These are phyloP conservation scores for Chelmon rostratus DNA, from an alignment of 2,797 vertebrate genomes.

Conservation along the genomic window DNA sequence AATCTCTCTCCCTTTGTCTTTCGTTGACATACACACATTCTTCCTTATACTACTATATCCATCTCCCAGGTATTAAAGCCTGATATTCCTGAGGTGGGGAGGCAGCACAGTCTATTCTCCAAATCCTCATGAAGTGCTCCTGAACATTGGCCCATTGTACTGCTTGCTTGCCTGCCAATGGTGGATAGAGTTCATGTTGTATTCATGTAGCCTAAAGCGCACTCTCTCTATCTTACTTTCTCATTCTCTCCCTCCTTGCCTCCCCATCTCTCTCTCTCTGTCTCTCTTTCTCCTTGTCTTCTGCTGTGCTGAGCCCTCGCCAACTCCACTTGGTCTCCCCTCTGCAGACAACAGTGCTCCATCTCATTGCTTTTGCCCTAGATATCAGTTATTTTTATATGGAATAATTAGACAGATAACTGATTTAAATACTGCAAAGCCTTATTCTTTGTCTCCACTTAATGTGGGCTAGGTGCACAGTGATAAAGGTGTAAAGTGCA, in stretches of 20 bases:
- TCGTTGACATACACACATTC: slow-evolving; percentile 2
- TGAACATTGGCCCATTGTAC: slow-evolving; percentile 78
- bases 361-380: slow-evolving; percentile 86
- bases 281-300: slow-evolving; percentile 62
- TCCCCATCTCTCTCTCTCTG: no score
- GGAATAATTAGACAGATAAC: slow-evolving; percentile 88
- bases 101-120: slow-evolving; percentile 45
- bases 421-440: slow-evolving; percentile 87
- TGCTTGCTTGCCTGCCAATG: slow-evolving; percentile 69
- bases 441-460: slow-evolving; percentile 77
- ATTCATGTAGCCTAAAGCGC: slow-evolving; percentile 87
- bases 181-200: slow-evolving; percentile 85
- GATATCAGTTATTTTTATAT: slow-evolving; percentile 86
- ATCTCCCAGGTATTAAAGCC: slow-evolving; percentile 55
- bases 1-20: slow-evolving; percentile 27
- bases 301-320: slow-evolving; percentile 83
- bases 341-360: slow-evolving; percentile 87
- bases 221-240: slow-evolving; percentile 66
- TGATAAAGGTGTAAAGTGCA: slow-evolving; percentile 51
- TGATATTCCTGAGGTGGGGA: slow-evolving; percentile 61
- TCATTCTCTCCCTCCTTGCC: slow-evolving; percentile 46
- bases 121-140: slow-evolving; percentile 64
- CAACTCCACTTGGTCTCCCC: slow-evolving; percentile 85
- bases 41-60: slow-evolving; percentile 23
- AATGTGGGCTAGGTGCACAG: slow-evolving; percentile 64